Evolutionary conservation across 2,888 invertebrate species (phyloP).

Genomic region (Eugnorisma glareosa): DNA sequence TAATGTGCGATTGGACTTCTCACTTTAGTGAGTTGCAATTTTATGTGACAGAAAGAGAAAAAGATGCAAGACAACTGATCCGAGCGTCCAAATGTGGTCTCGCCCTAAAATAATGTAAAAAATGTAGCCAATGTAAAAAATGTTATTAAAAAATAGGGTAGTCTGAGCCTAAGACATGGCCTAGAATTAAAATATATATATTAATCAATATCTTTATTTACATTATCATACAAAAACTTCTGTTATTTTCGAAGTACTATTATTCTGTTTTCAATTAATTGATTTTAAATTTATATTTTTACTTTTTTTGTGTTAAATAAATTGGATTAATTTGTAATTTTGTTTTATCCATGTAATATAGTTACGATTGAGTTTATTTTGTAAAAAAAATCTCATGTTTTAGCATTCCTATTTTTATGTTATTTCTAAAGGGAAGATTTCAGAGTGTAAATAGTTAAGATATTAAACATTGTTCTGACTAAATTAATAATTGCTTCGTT

Average conservation of each 20-base stretch:
- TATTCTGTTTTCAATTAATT: neutral
- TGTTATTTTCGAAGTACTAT: constrained; percentile 5
- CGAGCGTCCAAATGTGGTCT: neutral
- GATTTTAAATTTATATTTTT: neutral
- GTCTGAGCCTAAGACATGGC: constrained; percentile 1
- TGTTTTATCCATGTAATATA: neutral
- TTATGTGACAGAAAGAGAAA: neutral
- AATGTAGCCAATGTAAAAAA: constrained; percentile 1
- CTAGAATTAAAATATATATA: constrained; percentile 22
- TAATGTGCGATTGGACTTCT: neutral
- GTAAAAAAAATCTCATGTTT: neutral
- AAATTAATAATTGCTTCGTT: neutral
- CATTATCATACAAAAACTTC: neutral
- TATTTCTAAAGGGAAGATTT: neutral
- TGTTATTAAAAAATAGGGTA: constrained; percentile 3
- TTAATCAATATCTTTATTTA: constrained; percentile 25
- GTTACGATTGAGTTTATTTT: neutral
- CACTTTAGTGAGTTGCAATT: neutral
- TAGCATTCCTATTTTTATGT: constrained; percentile 37
- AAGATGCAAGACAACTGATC: neutral
- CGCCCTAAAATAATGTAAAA: constrained; percentile 1
- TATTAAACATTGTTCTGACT: constrained; percentile 19
- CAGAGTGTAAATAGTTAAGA: neutral
- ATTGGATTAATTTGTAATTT: neutral
- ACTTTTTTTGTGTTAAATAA: neutral